A percentile compares a stretch with the other conserved stretches of the same genome.
phyloP scores from a whole-genome alignment of 2,797 vertebrate genomes.

The Sebastes taczanowskii region DNA sequence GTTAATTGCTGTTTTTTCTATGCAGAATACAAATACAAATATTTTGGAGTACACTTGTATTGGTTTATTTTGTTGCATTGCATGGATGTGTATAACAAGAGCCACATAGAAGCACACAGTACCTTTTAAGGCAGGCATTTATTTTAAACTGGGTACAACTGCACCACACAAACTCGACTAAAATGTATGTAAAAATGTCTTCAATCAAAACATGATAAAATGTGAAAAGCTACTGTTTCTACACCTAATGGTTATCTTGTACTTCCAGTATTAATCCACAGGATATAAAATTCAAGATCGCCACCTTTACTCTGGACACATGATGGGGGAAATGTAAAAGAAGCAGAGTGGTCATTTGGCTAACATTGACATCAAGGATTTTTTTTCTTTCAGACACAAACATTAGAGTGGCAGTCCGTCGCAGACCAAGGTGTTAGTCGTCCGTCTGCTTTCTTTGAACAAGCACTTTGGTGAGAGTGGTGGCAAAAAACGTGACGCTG shows the following conservation, averaged over 20 bases:
- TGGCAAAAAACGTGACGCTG: slow-evolving; percentile 74
- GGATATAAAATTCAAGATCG: slow-evolving; percentile 75
- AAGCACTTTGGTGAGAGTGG: slow-evolving; percentile 87
- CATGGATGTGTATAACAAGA: background rate
- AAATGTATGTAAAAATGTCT: slow-evolving; percentile 79
- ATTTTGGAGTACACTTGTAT: slow-evolving; percentile 61
- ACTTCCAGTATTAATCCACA: slow-evolving; percentile 84
- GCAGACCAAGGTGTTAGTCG: slow-evolving; percentile 64
- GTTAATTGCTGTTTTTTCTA: slow-evolving; percentile 36
- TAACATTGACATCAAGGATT: slow-evolving; percentile 77
- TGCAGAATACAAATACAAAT: slow-evolving; percentile 67
- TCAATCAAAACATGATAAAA: slow-evolving; percentile 78
- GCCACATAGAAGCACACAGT: slow-evolving; percentile 38
- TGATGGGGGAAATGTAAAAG: slow-evolving; percentile 69
- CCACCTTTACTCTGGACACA: slow-evolving; percentile 64
- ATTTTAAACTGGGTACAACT: slow-evolving; percentile 85
- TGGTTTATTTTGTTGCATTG: slow-evolving; percentile 18
- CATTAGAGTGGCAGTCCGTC: slow-evolving; percentile 61
- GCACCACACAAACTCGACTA: slow-evolving; percentile 83
- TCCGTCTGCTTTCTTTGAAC: slow-evolving; percentile 77
- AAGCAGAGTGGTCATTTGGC: slow-evolving; percentile 84
- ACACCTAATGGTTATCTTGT: slow-evolving; percentile 71
- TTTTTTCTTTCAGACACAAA: slow-evolving; percentile 60
- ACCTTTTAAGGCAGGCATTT: slow-evolving; percentile 85
- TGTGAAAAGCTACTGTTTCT: slow-evolving; percentile 79